These are phyloP conservation scores for Thereuonema tuberculata DNA, from an alignment of 1,140 invertebrate genomes.

Conservation along the genomic window DNA sequence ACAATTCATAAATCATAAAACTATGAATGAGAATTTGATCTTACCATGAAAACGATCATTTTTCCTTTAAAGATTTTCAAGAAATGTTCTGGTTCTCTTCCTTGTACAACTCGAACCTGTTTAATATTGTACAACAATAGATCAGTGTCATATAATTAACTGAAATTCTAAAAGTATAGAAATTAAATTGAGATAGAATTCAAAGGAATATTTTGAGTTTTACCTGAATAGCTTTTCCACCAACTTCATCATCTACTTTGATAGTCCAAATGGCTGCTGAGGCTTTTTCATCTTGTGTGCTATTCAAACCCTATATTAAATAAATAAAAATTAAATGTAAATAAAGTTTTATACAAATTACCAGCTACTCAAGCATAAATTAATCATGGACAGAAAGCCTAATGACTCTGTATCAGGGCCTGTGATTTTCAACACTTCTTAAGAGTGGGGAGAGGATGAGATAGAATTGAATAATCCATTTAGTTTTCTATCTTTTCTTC, in stretches of 20 bases:
- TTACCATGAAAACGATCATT: constrained; percentile 19
- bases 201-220: too few relatives aligned
- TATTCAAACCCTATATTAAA: constrained; percentile 37
- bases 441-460: too few relatives aligned
- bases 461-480: too few relatives aligned
- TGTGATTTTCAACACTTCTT: too few relatives aligned
- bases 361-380: too few relatives aligned
- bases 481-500: too few relatives aligned
- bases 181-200: too few relatives aligned
- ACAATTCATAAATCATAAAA: neutral
- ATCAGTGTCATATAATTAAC: neutral
- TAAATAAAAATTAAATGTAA: too few relatives aligned
- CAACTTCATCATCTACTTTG: constrained; percentile 43
- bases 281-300: constrained; percentile 44
- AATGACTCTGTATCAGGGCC: too few relatives aligned
- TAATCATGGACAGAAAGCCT: too few relatives aligned
- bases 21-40: constrained; percentile 4
- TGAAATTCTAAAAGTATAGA: neutral
- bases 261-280: constrained; percentile 48
- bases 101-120: constrained; percentile 49
- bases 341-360: too few relatives aligned
- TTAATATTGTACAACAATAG: neutral
- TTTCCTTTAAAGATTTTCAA: constrained; percentile 58
- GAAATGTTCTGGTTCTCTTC: constrained; percentile 58
- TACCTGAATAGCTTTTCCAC: constrained; percentile 42